These are phyloP conservation scores for Poecilia latipinna DNA, from an alignment of 2,113 vertebrate genomes.

Conservation along the genomic window DNA sequence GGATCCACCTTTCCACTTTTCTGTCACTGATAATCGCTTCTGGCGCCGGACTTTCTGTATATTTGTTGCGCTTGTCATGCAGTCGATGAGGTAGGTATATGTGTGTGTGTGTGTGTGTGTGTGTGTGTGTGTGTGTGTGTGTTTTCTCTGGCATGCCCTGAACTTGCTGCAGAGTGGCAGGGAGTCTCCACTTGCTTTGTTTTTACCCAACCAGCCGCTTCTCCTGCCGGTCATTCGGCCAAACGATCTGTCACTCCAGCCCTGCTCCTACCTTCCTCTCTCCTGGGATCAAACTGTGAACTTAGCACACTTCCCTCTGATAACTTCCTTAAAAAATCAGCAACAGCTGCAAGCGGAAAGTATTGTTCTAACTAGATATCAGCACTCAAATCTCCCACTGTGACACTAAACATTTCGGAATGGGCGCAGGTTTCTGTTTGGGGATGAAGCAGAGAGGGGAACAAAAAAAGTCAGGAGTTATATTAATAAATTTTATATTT, in stretches of 20 bases:
- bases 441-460: too few species aligned
- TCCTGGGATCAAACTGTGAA: slow-evolving; percentile 64
- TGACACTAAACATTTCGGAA: neutral
- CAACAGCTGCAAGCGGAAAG: slow-evolving; percentile 61
- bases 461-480: too few species aligned
- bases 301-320: slow-evolving; percentile 63
- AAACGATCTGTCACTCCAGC: slow-evolving; percentile 45
- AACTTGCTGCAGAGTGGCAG: slow-evolving; percentile 42
- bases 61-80: slow-evolving; percentile 62
- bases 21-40: slow-evolving; percentile 61
- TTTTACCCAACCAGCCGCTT: slow-evolving; percentile 66
- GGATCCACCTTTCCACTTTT: slow-evolving; percentile 59
- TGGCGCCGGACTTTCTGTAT: slow-evolving; percentile 59
- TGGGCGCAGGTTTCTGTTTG: slow-evolving; percentile 25
- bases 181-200: slow-evolving; percentile 66
- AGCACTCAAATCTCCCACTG: neutral
- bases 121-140: neutral
- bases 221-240: slow-evolving; percentile 53
- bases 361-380: slow-evolving; percentile 55
- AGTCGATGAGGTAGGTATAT: slow-evolving; percentile 46
- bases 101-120: slow-evolving; percentile 11
- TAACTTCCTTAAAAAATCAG: slow-evolving; percentile 59
- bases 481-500: too few species aligned
- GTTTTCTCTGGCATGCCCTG: slow-evolving; percentile 15
- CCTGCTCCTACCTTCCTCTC: slow-evolving; percentile 17